Conservation (phyloP, 2,113 vertebrate species). For the Terrapene triunguis region DNA sequence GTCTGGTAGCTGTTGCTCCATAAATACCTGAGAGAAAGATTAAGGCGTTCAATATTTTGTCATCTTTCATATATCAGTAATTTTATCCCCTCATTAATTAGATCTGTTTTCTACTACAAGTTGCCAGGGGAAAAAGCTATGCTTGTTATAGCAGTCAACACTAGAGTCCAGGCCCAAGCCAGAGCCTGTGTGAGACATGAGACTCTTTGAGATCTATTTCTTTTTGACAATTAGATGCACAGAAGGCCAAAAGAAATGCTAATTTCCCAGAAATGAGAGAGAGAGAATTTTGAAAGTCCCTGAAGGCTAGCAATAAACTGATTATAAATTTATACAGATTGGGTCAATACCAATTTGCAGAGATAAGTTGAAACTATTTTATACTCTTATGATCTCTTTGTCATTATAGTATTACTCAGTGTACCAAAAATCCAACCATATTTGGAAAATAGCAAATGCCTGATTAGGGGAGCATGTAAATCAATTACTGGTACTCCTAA, state of each 20-base stretch:
- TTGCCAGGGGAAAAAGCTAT: neutral
- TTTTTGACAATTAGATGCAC: neutral
- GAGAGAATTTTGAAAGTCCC: neutral
- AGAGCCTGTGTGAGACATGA: neutral
- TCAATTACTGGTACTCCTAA: neutral
- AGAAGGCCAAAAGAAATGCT: neutral
- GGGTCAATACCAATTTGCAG: neutral
- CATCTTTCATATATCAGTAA: neutral
- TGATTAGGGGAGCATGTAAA: neutral
- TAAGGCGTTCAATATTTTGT: neutral
- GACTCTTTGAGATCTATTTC: neutral
- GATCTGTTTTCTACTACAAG: neutral
- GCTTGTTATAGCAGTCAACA: neutral
- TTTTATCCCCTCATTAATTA: neutral
- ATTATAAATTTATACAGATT: neutral
- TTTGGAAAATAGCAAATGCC: neutral
- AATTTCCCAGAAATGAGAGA: neutral
- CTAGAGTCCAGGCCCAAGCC: neutral
- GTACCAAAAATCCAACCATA: neutral
- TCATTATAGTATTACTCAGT: neutral
- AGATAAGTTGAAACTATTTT: neutral
- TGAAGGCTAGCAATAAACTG: neutral
- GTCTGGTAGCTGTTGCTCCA: neutral
- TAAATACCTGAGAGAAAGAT: neutral
- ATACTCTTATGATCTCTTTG: neutral